Percentiles rank a stretch among this genome's conserved stretches.
Evolutionary conservation across 1,140 invertebrate genomes (phyloP).

Genomic region (Spodoptera frugiperda): DNA sequence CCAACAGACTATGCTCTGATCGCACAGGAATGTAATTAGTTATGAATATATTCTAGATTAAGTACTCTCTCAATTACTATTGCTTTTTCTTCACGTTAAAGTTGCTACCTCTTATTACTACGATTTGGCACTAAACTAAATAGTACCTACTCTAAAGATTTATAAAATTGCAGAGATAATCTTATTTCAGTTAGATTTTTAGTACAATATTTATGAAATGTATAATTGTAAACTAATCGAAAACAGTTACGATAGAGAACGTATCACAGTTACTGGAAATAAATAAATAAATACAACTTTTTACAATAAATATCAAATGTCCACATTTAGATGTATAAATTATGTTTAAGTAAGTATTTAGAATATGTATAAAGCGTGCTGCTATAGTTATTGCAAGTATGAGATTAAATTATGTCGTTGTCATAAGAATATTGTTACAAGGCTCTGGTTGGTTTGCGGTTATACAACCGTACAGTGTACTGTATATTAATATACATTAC

Average conservation of each 20-base stretch:
- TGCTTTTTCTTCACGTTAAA: not conserved
- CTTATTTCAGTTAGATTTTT: not conserved
- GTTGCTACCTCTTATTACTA: conserved; percentile 26
- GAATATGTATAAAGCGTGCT: conserved; percentile 18
- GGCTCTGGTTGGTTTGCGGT: too few relatives aligned
- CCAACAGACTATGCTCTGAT: too few relatives aligned
- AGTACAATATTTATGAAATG: conserved; percentile 13
- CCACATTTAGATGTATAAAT: conserved; percentile 8
- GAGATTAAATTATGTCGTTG: too few relatives aligned
- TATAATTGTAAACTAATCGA: conserved; percentile 19
- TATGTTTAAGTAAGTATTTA: conserved; percentile 3
- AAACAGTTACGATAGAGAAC: conserved; percentile 56
- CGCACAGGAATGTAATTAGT: too few relatives aligned
- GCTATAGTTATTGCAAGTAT: not conserved
- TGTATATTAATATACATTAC: too few relatives aligned
- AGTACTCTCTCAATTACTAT: conserved; percentile 20
- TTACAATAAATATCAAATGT: conserved; percentile 65
- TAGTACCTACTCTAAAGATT: conserved; percentile 18
- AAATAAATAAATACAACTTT: conserved; percentile 77
- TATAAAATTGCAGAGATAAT: conserved; percentile 17
- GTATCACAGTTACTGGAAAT: conserved; percentile 80
- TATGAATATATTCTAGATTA: not conserved
- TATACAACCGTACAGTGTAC: too few relatives aligned
- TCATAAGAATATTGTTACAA: too few relatives aligned
- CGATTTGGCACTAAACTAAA: conserved; percentile 55